These are phyloP conservation scores for Rhadinocentrus ornatus DNA, from an alignment of 2,797 vertebrate genomes.

Conservation along the genomic window DNA sequence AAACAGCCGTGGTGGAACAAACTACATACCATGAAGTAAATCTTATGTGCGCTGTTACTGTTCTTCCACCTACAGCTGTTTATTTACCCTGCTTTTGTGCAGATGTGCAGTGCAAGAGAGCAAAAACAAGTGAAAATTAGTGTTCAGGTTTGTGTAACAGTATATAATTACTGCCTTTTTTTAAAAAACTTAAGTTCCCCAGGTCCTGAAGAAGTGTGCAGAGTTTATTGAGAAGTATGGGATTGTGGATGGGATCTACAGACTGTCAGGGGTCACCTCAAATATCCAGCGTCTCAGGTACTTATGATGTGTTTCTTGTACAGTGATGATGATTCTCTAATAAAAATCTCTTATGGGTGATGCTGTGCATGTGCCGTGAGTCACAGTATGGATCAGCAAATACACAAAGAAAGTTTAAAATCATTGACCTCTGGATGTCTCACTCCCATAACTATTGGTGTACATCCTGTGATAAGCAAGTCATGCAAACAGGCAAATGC, in stretches of 20 bases:
- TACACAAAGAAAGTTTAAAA: neutral
- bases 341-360: neutral
- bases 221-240: constrained; percentile 97
- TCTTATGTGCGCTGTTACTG: constrained; percentile 41
- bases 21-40: constrained; percentile 46
- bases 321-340: neutral
- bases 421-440: neutral
- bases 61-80: constrained; percentile 27
- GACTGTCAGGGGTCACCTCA: constrained; percentile 95
- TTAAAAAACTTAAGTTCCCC: constrained; percentile 87
- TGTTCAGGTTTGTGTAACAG: neutral
- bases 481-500: neutral
- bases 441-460: neutral
- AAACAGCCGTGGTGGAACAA: constrained; percentile 59
- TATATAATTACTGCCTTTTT: constrained; percentile 15
- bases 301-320: neutral
- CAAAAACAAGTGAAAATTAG: neutral
- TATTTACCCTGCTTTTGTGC: constrained; percentile 29
- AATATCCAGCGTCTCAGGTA: constrained; percentile 98
- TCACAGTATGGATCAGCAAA: neutral
- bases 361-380: neutral
- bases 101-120: neutral
- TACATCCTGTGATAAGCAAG: neutral
- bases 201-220: constrained; percentile 94
- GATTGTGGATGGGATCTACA: constrained; percentile 97